Base-by-base conservation (phyloP, 2,113 vertebrate species). In the Pollachius pollachius region DNA sequence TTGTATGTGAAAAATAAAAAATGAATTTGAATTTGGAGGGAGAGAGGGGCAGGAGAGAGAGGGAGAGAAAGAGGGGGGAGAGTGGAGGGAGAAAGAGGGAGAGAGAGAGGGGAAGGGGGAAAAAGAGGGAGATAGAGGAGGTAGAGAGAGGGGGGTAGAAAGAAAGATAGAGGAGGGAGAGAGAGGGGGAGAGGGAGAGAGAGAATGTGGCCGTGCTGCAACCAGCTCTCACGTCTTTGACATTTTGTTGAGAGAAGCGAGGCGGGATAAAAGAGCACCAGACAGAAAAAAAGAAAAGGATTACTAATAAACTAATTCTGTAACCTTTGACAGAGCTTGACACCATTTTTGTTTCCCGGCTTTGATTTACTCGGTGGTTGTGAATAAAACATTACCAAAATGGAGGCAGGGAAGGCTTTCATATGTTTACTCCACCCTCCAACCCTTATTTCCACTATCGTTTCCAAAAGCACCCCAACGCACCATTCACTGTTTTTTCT, bases 321-420 rank as follows among this genome's bases (percentile, higher is more conserved):
- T 68, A 74, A 71, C 78, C 81, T 74, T 85, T 85, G 83, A 84
- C 75, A 84, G 81, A 56, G 19, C 74, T 83, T 80, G 81, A 86
- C 85, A 74, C 72, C 0, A 27, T 75, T 57, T 52, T 76, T 79
- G 79, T 77, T 81, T 70, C 66, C 68, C 64, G 13, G 67, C 64
- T 59, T 62, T 69, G 65, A 83, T 70, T 84, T 76, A 73, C 68
- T 69, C 68, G 65, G 70, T 81, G 81, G 88, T 88, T 89, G 87
- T 81, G 61, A 71, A 15, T 62, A 70, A 66, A 85, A 12, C 4
- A 48, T 13, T 6, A 13, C 9, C 8, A 6, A 48, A 85, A 83
- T 68, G 69, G 72, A 69, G 54, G 54, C 8, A 13, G 4, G 41
- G 41, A 48, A 11, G 41, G 41, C 12, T 48, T 3, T 48, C 41